These are phyloP conservation scores for Cynodonichthys magdalenae DNA, from an alignment of 2,797 vertebrate species.

Conservation along the genomic window DNA sequence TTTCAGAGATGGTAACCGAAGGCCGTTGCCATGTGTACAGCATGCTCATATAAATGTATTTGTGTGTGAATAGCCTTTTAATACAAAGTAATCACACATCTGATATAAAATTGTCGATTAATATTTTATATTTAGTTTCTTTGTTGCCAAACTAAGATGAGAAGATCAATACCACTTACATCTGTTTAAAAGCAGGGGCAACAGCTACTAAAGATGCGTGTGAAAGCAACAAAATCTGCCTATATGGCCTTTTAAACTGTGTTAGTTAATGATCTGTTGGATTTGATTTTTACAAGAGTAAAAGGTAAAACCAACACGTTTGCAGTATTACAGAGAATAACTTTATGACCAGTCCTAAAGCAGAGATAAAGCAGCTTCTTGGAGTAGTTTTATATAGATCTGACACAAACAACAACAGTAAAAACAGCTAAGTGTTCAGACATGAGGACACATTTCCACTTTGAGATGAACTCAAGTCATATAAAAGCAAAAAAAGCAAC, in stretches of 20 bases:
- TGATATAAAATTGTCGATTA: not conserved
- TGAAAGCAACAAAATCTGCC: not conserved
- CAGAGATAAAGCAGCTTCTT: not conserved
- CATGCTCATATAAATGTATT: not conserved
- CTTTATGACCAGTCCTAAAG: not conserved
- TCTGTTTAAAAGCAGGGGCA: not conserved
- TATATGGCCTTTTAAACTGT: not conserved
- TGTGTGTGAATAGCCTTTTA: conserved; percentile 5
- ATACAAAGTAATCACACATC: not conserved
- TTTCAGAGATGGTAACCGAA: conserved; percentile 1
- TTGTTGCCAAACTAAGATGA: not conserved
- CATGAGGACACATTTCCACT: not conserved
- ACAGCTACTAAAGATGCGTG: not conserved
- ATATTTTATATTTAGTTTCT: not conserved
- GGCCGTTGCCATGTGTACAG: not conserved
- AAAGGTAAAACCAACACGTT: not conserved
- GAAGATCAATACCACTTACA: not conserved
- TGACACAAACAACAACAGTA: not conserved
- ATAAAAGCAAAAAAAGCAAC: not conserved
- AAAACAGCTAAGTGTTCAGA: not conserved
- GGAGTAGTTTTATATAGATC: not conserved
- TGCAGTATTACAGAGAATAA: not conserved
- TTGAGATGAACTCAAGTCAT: not conserved
- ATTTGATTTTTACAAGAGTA: not conserved
- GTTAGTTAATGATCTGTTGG: not conserved